Base-by-base conservation (phyloP, 2,888 invertebrate genomes). In the Drosophila antonietae region DNA sequence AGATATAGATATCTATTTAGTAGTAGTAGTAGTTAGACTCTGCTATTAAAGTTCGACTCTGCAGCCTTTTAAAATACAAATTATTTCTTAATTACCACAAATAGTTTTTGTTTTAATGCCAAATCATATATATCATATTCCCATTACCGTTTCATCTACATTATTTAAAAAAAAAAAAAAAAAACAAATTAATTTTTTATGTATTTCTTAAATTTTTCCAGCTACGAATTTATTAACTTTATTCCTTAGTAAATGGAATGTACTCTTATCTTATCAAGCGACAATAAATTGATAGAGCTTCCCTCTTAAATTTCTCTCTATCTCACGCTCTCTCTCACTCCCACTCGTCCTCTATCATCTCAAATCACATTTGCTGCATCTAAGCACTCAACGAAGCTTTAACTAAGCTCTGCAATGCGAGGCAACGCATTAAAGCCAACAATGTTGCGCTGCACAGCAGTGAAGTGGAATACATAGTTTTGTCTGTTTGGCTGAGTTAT, bases 401-500 rank as follows among this genome's bases (percentile, higher is more conserved):
- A 69, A 66, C 49, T 44, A 10, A 41, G 23, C 20, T 2, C 44
- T 33, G 37, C 37, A 53, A 18, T 23, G n/a, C 39, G 18, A 31
- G 5, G 6, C 41, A 41, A n/a, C 20, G 49, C 67, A 60, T 41
- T 41, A 20, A 62, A 33, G 43, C n/a, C 39, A 44, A 76, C 76
- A 75, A 60, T 78, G 76, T 77, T 69, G 68, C 60, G 68, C 66
- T 3, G 41, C 8, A 9, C 23, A 1, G 39, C 15, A 52, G 43
- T 57, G 15, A 62, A 62, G 43, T 67, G 37, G 43, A 33, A 23
- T 61, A 57, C 58, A 70, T 49, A 51, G 39, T 59, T 52, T 41
- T n/a, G 9, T 46, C 18, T 55, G 28, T 49, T 67, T 64, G 52
- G 51, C 58, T 44, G 69, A 69, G 76, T 78, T 79, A 80, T 79